Evolutionary conservation across 2,113 vertebrate species (phyloP).

Genomic region (Salvelinus fontinalis): DNA sequence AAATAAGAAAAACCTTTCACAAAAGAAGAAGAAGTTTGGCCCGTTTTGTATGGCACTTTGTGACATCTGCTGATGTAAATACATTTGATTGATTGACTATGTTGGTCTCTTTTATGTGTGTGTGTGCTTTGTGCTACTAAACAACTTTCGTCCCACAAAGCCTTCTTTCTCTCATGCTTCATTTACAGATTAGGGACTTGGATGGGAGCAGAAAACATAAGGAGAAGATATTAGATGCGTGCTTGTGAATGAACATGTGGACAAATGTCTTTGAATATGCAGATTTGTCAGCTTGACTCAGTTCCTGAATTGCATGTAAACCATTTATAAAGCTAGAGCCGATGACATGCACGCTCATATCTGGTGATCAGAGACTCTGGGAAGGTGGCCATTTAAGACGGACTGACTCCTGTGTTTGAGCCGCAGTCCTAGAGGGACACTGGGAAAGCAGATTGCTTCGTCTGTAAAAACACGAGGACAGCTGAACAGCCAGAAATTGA

Average conservation of each 20-base stretch:
- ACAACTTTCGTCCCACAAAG: conserved; percentile 44
- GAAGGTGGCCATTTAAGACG: conserved; percentile 59
- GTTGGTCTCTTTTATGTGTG: conserved; percentile 17
- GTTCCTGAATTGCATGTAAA: conserved; percentile 38
- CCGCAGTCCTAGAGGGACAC: conserved; percentile 4
- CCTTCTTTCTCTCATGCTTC: conserved; percentile 37
- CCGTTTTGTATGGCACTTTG: conserved; percentile 15
- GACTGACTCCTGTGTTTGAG: conserved; percentile 58
- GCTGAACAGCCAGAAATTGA: conserved; percentile 22
- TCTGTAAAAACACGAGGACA: conserved; percentile 44
- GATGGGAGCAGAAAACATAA: conserved; percentile 1
- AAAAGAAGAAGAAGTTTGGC: conserved; percentile 25
- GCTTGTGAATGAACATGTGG: conserved; percentile 58
- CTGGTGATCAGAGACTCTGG: conserved; percentile 71
- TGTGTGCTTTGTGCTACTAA: conserved; percentile 34
- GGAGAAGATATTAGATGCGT: conserved; percentile 42
- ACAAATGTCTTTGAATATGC: conserved; percentile 52
- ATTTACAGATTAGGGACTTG: conserved; percentile 44
- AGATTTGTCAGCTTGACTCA: conserved; percentile 18
- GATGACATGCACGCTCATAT: conserved; percentile 61
- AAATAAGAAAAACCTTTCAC: conserved; percentile 40
- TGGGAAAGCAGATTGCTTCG: conserved; percentile 55
- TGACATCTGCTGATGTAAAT: too few relatives aligned
- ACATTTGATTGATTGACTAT: too few relatives aligned
- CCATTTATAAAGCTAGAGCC: conserved; percentile 47